Percentiles rank a stretch among this genome's conserved stretches.
These are phyloP conservation scores for Rutpela maculata DNA, from an alignment of 2,888 invertebrate species.

Conservation along the genomic window DNA sequence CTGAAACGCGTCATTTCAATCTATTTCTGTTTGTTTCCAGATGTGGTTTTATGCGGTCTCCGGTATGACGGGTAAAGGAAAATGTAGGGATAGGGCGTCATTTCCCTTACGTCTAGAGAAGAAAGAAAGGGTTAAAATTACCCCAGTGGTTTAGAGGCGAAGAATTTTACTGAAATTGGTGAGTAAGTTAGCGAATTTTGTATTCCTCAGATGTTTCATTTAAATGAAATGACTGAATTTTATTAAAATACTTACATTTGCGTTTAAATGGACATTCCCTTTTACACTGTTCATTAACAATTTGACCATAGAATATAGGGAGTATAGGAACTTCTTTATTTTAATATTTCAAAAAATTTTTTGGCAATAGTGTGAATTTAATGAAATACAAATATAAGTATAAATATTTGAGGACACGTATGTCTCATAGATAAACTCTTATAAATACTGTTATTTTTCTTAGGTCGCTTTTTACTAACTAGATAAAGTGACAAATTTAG, in stretches of 20 bases:
- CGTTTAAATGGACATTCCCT: conserved; percentile 10
- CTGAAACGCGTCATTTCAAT: conserved; percentile 1
- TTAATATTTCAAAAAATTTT: background rate
- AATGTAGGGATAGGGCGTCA: conserved; percentile 18
- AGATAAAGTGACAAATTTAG: no score
- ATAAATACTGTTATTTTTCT: no score
- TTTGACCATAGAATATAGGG: background rate
- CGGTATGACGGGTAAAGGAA: background rate
- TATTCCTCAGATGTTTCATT: conserved; percentile 63
- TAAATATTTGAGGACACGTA: no score
- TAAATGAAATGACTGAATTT: conserved; percentile 38
- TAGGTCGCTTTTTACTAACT: no score
- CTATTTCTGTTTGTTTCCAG: conserved; percentile 18
- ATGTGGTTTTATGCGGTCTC: background rate
- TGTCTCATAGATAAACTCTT: no score
- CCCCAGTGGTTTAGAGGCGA: conserved; percentile 56
- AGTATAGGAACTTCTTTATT: background rate
- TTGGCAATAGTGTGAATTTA: no score
- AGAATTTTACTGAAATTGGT: conserved; percentile 57
- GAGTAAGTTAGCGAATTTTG: conserved; percentile 59
- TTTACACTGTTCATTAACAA: background rate
- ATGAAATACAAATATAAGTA: no score
- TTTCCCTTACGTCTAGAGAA: conserved; percentile 48
- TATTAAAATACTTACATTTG: conserved; percentile 34
- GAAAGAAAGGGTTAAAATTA: conserved; percentile 56